Evolutionary conservation across 2,113 vertebrate species (phyloP).

Genomic region (Bubo blakistoni): DNA sequence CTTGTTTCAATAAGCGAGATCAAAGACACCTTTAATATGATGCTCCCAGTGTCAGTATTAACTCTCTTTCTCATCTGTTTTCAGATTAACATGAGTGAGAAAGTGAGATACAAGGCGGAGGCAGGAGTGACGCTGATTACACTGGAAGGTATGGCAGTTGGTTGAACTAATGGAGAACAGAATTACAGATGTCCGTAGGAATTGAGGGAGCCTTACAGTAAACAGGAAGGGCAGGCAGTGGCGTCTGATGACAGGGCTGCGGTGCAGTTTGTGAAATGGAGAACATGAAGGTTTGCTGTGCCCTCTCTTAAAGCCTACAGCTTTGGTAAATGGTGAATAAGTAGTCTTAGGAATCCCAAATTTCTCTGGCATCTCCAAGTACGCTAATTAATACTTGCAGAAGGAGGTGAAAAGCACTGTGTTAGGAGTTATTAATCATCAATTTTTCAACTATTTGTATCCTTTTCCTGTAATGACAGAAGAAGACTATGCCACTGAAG

Average conservation of each 20-base stretch:
- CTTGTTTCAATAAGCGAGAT: neutral
- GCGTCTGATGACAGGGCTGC: no score
- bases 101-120: neutral
- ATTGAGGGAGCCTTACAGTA: neutral
- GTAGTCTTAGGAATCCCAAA: neutral
- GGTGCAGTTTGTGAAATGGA: neutral
- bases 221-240: neutral
- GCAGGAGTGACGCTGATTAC: neutral
- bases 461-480: neutral
- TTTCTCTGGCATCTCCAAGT: neutral
- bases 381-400: neutral
- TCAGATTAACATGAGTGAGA: neutral
- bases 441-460: neutral
- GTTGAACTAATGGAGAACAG: neutral
- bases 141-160: neutral
- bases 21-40: neutral
- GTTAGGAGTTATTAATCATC: neutral
- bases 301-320: neutral
- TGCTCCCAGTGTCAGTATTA: neutral
- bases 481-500: neutral
- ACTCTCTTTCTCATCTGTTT: conserved; percentile 24
- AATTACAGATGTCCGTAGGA: neutral
- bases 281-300: neutral
- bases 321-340: neutral
- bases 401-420: neutral